These are phyloP conservation scores for Leptinotarsa defecta DNA, from an alignment of 1,140 invertebrate genomes.

Conservation along the genomic window DNA sequence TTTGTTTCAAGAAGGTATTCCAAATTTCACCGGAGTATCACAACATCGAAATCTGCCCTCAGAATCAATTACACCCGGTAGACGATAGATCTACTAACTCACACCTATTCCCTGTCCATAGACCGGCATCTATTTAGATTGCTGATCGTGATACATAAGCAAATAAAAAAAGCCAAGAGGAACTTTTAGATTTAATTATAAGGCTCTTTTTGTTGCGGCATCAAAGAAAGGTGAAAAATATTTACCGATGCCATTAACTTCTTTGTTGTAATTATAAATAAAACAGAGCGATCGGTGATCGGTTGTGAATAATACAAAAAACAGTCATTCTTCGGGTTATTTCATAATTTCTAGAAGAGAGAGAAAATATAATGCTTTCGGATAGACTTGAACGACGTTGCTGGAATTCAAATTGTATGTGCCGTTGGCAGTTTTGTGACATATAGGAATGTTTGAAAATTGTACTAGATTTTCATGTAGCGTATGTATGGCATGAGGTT, in stretches of 20 bases:
- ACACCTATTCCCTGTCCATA: slow-evolving; percentile 2
- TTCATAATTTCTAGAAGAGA: not conserved
- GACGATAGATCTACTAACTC: slow-evolving; percentile 4
- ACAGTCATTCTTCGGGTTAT: not conserved
- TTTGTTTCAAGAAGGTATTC: too few relatives aligned
- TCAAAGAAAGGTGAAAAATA: slow-evolving; percentile 8
- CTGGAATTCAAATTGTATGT: too few relatives aligned
- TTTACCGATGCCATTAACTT: slow-evolving; percentile 5
- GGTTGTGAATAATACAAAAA: not conserved
- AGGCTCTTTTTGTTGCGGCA: slow-evolving; percentile 1
- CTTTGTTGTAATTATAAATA: slow-evolving; percentile 6
- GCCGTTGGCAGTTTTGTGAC: too few relatives aligned
- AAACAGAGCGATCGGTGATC: slow-evolving; percentile 2
- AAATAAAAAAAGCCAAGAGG: slow-evolving; percentile 3
- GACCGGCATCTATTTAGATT: slow-evolving; percentile 5
- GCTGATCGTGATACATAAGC: slow-evolving; percentile 3
- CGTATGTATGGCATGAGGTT: too few relatives aligned
- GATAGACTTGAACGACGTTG: too few relatives aligned
- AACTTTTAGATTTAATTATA: slow-evolving; percentile 9
- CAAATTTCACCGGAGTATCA: too few relatives aligned
- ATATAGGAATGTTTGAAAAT: too few relatives aligned
- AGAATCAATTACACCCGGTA: slow-evolving; percentile 8
- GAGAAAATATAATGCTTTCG: not conserved
- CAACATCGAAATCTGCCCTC: not conserved
- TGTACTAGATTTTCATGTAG: too few relatives aligned